Evolutionary conservation across 1,140 invertebrate species (phyloP), one percentile per base, ranked within the genome.

Genomic region (Drosophila pseudoobscura): DNA sequence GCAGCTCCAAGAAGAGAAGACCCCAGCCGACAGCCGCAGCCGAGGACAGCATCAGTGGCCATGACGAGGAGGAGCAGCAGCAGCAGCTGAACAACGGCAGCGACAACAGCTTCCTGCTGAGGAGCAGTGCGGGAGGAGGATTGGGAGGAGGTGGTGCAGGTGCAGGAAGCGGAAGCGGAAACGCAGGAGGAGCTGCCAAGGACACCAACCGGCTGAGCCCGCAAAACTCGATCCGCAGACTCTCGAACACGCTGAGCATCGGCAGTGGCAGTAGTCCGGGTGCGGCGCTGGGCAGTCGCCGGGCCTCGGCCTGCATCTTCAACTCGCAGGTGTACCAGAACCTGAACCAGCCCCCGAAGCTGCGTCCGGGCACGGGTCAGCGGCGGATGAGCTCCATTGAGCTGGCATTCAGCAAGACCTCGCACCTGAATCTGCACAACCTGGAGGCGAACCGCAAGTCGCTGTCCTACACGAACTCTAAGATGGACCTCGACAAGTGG

Each of bases 131-230:
- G 22, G 51, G 31, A 41, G 17, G 15, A 9, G 31, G 31, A 20
- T 15, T 7, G 3, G 31, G 31, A 20, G 51, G 15, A 6, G n/a
- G 20, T n/a, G 50, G 3, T 8, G 39, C 31, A 17, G 3, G 15
- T 15, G 41, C 62, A 13, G 70, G 5, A 20, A 20, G 20, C 60
- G 70, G 5, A 20, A 20, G 20, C 60, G 31, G 8, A 31, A 52
- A 43, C 13, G 35, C 55, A 45, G 53, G 39, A 29, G 6, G 29
- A 31, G 31, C 31, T 39, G 20, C 56, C 59, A 95, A 96, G 76
- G 93, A 94, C 56, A 93, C 93, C 69, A 94, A 94, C 91, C 94
- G 92, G 20, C 84, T 95, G 60, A 95, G 94, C 91, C 95, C 95
- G 31, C 95, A 95, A 85, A 96, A 95, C 92, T 95, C 95, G 2